These are phyloP conservation scores for Pseudochromis fuscus DNA, from an alignment of 2,797 vertebrate species.

Conservation along the genomic window DNA sequence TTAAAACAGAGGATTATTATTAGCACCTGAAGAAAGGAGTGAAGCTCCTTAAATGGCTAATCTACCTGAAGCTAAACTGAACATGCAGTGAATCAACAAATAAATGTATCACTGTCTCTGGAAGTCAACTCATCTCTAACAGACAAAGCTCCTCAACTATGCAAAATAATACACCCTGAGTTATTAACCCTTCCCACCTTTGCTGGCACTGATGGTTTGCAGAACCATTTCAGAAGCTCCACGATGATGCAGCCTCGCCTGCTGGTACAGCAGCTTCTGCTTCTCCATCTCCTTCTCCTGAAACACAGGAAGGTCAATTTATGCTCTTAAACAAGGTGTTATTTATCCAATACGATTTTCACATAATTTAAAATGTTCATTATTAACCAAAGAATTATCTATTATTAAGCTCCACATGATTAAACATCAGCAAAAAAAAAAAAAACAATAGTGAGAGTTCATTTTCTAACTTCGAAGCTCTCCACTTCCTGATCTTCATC, in stretches of 20 bases:
- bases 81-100: conserved; percentile 1
- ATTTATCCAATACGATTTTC: neutral
- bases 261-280: conserved; percentile 94
- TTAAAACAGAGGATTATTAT: conserved; percentile 10
- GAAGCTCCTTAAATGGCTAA: neutral
- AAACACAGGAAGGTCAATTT: conserved; percentile 9
- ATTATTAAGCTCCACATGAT: neutral
- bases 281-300: conserved; percentile 99
- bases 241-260: conserved; percentile 91
- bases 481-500: conserved; percentile 86
- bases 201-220: conserved; percentile 93
- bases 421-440: neutral
- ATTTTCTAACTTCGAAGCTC: conserved; percentile 93
- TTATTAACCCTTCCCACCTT: conserved; percentile 82
- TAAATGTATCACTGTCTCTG: neutral
- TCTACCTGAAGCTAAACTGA: neutral
- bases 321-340: neutral
- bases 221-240: conserved; percentile 96
- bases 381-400: neutral
- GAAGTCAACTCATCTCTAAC: conserved; percentile 2
- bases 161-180: neutral
- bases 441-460: conserved; percentile 48
- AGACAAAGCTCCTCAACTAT: neutral
- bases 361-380: conserved; percentile 1
- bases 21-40: neutral